Base-by-base conservation (phyloP, 2,888 invertebrate species). In the Megaustenia siamemsis region DNA sequence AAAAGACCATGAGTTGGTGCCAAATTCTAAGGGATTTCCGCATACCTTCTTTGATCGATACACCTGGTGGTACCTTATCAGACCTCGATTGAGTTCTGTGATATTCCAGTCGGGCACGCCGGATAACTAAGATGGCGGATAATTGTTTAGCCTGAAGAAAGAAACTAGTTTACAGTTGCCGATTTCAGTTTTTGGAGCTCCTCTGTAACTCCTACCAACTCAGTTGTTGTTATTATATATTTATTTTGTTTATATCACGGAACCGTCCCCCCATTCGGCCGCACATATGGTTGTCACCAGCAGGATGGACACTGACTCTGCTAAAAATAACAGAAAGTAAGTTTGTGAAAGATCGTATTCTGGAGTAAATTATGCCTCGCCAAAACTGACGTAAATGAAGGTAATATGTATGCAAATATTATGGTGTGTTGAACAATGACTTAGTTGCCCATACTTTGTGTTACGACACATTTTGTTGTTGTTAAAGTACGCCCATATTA, bases 251-350 rank as follows among this genome's bases (percentile, higher is more conserved):
- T n/a, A n/a, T n/a, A n/a, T n/a, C n/a, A n/a, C n/a, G n/a, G 32
- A 63, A 6, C 12, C 24, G 21, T 40, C 40, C n/a, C 32, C 28
- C 77, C 56, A 28, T 1, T 69, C 77, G 35, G 53, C 78, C 40
- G 84, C 60, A 80, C 84, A 43, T 71, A 84, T 84, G 84, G 84
- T 84, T 84, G 56, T 84, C 28, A 78, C 79, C 84, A 89, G 88
- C 75, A 40, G 69, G 40, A 91, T 91, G 89, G 91, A 91, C 87
- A 90, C 91, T 43, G 90, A 92, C 82, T 91, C 92, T 35, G 90
- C 90, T 56, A 91, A 90, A 86, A 88, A 91, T 63, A 91, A 91
- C 85, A 89, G 90, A 89, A 89, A 91, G 92, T 92, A 89, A 92
- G 92, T 91, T 84, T 68, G 6, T 15, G n/a, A 63, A 28, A 63